These are phyloP conservation scores for Brenthis daphne DNA, from an alignment of 2,888 invertebrate species.

Conservation along the genomic window DNA sequence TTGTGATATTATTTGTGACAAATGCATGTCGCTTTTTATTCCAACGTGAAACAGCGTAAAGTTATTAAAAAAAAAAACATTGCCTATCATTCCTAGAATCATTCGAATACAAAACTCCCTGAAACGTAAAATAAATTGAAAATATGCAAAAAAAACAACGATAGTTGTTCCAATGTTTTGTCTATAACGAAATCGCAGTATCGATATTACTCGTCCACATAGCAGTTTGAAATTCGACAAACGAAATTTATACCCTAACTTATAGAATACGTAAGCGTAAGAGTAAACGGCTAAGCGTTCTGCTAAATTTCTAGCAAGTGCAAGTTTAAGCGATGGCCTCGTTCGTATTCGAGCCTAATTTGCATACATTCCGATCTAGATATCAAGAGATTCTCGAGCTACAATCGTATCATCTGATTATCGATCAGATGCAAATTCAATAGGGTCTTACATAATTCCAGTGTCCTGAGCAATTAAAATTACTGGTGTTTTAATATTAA, in stretches of 20 bases:
- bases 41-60: not conserved
- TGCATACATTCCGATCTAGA: slow-evolving; percentile 38
- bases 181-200: slow-evolving; percentile 16
- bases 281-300: slow-evolving; percentile 23
- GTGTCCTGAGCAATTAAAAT: slow-evolving; percentile 9
- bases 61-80: not conserved
- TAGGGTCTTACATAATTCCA: slow-evolving; percentile 27
- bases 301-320: slow-evolving; percentile 37
- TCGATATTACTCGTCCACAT: slow-evolving; percentile 4
- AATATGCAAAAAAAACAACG: slow-evolving; percentile 15
- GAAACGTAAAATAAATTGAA: slow-evolving; percentile 26
- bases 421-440: slow-evolving; percentile 31
- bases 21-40: not conserved
- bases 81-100: not conserved
- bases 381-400: slow-evolving; percentile 36
- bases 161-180: slow-evolving; percentile 22
- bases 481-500: slow-evolving; percentile 4
- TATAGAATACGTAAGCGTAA: slow-evolving; percentile 26
- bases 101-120: slow-evolving; percentile 21
- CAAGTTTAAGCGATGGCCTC: slow-evolving; percentile 38
- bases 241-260: slow-evolving; percentile 26
- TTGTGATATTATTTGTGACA: too few relatives aligned
- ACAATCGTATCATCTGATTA: slow-evolving; percentile 28
- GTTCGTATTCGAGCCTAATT: slow-evolving; percentile 39
- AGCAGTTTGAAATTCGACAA: slow-evolving; percentile 14